Conservation (phyloP, 2,888 invertebrate genomes). For the Nomada lathburiana region DNA sequence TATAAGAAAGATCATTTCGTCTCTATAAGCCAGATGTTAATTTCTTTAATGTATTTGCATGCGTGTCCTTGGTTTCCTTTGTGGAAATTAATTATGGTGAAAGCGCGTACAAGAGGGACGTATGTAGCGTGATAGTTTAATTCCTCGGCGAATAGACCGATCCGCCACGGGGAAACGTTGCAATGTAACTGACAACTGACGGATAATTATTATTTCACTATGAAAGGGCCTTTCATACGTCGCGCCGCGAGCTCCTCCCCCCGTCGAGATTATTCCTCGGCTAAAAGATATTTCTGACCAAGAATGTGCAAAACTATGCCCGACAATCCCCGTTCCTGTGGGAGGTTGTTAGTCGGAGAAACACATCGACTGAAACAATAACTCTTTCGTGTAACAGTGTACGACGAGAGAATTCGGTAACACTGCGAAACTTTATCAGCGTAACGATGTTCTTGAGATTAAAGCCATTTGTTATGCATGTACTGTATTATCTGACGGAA, state of each 20-base stretch:
- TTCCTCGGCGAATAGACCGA: slow-evolving; percentile 8
- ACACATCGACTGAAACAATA: slow-evolving; percentile 32
- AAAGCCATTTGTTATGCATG: background rate
- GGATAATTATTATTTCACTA: slow-evolving; percentile 56
- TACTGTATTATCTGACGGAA: no score
- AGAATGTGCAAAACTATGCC: slow-evolving; percentile 34
- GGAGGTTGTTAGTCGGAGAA: slow-evolving; percentile 18
- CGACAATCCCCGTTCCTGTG: slow-evolving; percentile 44
- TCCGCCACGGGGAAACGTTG: slow-evolving; percentile 1
- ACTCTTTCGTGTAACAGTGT: slow-evolving; percentile 27
- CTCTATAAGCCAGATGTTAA: background rate
- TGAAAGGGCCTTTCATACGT: slow-evolving; percentile 46
- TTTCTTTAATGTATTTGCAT: background rate
- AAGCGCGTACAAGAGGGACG: background rate
- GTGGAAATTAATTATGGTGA: slow-evolving; percentile 3
- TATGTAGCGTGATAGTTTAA: slow-evolving; percentile 13
- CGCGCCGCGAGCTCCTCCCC: slow-evolving; percentile 20
- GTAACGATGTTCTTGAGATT: background rate
- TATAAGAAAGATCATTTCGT: background rate
- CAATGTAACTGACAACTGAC: slow-evolving; percentile 24
- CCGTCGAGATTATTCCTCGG: slow-evolving; percentile 34
- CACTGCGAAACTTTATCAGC: background rate
- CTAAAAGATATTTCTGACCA: slow-evolving; percentile 44
- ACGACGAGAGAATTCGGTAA: background rate
- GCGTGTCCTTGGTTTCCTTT: background rate